Percentiles rank a stretch among this genome's conserved stretches.
These are phyloP conservation scores for Arctocebus calabarensis DNA, from an alignment of 2,797 vertebrate species.

Conservation along the genomic window DNA sequence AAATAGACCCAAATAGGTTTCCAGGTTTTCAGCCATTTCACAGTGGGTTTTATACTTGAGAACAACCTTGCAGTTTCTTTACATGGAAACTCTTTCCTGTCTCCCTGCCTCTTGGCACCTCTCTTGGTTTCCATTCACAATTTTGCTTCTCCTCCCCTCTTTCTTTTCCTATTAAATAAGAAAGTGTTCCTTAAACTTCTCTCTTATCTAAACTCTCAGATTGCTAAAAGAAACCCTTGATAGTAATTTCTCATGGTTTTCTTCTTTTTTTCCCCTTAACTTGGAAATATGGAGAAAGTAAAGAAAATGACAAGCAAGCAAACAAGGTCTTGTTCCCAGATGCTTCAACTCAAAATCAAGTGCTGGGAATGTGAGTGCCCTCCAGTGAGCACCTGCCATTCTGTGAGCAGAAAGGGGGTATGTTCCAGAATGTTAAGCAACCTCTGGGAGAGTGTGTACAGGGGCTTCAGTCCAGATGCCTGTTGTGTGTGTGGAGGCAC, in stretches of 20 bases:
- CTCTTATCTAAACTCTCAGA: conserved; percentile 61
- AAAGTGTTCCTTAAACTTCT: neutral
- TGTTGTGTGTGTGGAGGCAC: neutral
- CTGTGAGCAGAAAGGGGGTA: neutral
- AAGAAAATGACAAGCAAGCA: neutral
- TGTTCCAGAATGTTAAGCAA: conserved; percentile 73
- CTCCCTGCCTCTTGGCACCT: neutral
- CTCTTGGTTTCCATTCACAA: neutral
- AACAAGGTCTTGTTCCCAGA: conserved; percentile 54
- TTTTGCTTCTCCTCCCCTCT: neutral
- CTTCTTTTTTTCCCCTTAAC: conserved; percentile 52
- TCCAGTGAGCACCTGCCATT: neutral
- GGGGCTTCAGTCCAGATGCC: conserved; percentile 26
- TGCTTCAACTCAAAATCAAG: conserved; percentile 78
- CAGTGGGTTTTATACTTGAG: neutral
- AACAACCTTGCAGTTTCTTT: neutral
- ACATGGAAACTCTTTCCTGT: neutral
- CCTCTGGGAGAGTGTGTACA: accelerated
- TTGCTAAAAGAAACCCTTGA: conserved; percentile 64
- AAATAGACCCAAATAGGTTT: conserved; percentile 25
- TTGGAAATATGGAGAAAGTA: conserved; percentile 41
- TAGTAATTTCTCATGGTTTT: conserved; percentile 61
- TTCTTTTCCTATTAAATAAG: conserved; percentile 26
- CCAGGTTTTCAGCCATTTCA: conserved; percentile 40
- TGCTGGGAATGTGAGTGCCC: conserved; percentile 31